A percentile compares a stretch with the other conserved stretches of the same genome.
phyloP scores from a whole-genome alignment of 2,797 vertebrate species.

The Arctocebus calabarensis region DNA sequence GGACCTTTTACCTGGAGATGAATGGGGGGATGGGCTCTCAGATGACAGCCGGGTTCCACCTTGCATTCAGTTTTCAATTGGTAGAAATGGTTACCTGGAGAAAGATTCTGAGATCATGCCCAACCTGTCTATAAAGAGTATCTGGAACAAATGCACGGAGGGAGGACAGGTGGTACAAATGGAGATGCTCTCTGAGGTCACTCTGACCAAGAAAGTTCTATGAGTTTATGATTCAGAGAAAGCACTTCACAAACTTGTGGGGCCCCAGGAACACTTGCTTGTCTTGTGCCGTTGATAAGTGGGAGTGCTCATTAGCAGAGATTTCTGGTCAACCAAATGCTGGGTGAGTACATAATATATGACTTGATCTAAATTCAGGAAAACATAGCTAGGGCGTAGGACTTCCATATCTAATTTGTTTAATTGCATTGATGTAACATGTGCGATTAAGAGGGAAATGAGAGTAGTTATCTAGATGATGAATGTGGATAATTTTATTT shows the following conservation, averaged over 20 bases:
- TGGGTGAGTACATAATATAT: conserved; percentile 48
- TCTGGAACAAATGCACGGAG: not conserved
- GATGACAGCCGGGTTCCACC: not conserved
- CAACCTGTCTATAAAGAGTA: not conserved
- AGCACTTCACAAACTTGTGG: conserved; percentile 60
- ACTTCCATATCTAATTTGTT: conserved; percentile 59
- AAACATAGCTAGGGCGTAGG: conserved; percentile 56
- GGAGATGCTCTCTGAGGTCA: conserved; percentile 5
- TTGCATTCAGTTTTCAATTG: not conserved
- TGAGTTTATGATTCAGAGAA: conserved; percentile 55
- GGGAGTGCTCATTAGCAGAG: conserved; percentile 76
- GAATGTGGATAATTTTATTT: conserved; percentile 67
- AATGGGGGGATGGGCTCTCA: not conserved
- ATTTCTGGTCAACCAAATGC: conserved; percentile 80
- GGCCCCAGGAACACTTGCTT: conserved; percentile 68
- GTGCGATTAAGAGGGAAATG: conserved; percentile 72
- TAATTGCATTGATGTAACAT: conserved; percentile 73
- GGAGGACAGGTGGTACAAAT: not conserved
- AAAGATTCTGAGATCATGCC: not conserved
- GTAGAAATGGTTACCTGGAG: not conserved
- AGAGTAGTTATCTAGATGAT: conserved; percentile 60
- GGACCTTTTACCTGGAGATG: not conserved
- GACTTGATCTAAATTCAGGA: conserved; percentile 78
- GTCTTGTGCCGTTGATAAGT: conserved; percentile 39
- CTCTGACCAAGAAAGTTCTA: conserved; percentile 18